Evolutionary conservation across 1,140 invertebrate species (phyloP).

Genomic region (Asbolus verrucosus): DNA sequence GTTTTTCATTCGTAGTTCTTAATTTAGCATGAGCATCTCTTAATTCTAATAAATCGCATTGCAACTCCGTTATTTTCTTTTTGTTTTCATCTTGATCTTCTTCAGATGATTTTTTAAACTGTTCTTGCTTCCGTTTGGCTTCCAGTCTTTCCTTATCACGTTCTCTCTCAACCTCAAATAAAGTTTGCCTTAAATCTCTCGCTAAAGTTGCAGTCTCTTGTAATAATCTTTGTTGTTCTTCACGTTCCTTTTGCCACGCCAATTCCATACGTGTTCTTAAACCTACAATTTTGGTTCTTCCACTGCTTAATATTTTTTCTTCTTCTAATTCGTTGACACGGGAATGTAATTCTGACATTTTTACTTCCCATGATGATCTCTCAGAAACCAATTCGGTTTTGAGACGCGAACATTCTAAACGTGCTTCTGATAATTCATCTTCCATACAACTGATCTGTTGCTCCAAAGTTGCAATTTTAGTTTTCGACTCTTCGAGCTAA

Average conservation of each 20-base stretch:
- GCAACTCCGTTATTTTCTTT: constrained; percentile 85
- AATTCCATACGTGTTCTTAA: constrained; percentile 90
- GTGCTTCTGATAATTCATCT: constrained; percentile 87
- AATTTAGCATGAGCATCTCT: constrained; percentile 92
- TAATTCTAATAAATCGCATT: constrained; percentile 88
- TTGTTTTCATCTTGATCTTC: constrained; percentile 91
- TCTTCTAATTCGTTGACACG: constrained; percentile 93
- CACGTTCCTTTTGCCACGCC: constrained; percentile 95
- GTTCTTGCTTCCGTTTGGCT: constrained; percentile 85
- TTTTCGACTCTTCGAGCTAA: constrained; percentile 70
- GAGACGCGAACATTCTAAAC: constrained; percentile 84
- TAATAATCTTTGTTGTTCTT: constrained; percentile 89
- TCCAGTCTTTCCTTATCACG: constrained; percentile 89
- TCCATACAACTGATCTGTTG: constrained; percentile 88
- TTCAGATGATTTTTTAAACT: constrained; percentile 84
- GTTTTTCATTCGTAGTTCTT: constrained; percentile 91
- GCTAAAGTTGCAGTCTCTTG: constrained; percentile 93
- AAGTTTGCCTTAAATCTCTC: constrained; percentile 86
- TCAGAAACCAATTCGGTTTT: constrained; percentile 92
- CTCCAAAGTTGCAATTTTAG: constrained; percentile 77
- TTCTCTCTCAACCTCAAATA: constrained; percentile 90
- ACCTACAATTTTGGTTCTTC: constrained; percentile 85
- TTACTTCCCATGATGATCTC: constrained; percentile 88
- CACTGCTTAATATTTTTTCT: constrained; percentile 81
- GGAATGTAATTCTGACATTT: constrained; percentile 89